phyloP scores from a whole-genome alignment of 2,888 invertebrate genomes.

The Drosophila anomalata region DNA sequence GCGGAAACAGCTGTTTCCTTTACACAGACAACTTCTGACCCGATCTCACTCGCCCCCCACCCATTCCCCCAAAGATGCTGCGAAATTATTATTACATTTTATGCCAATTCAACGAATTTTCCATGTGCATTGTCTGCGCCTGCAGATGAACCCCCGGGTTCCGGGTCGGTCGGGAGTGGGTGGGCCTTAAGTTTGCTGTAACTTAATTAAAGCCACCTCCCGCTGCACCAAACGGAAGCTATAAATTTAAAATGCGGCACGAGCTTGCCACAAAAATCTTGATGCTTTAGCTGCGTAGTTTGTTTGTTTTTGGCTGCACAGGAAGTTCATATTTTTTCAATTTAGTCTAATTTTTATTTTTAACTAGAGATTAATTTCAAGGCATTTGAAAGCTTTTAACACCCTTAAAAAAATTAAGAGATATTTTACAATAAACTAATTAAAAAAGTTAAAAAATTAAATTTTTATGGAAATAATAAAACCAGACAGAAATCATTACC shows the following conservation, averaged over 20 bases:
- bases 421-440: neutral
- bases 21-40: conserved; percentile 53
- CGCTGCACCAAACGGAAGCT: conserved; percentile 13
- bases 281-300: conserved; percentile 10
- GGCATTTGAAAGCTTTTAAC: neutral
- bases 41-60: conserved; percentile 20
- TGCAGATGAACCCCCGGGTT: conserved; percentile 13
- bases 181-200: conserved; percentile 36
- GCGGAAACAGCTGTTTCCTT: conserved; percentile 76
- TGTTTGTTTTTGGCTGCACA: conserved; percentile 17
- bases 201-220: conserved; percentile 63
- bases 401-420: neutral
- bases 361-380: conserved; percentile 27
- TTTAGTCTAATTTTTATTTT: conserved; percentile 59
- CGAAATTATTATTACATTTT: conserved; percentile 75
- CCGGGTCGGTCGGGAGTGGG: conserved; percentile 36
- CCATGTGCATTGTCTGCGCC: conserved; percentile 29
- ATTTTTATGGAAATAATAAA: too few species aligned
- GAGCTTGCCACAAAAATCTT: conserved; percentile 27
- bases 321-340: conserved; percentile 68
- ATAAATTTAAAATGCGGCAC: conserved; percentile 52
- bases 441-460: neutral
- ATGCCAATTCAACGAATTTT: conserved; percentile 75
- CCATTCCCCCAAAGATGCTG: conserved; percentile 26
- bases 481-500: too few species aligned